A percentile compares a stretch with the other conserved stretches of the same genome.
Evolutionary conservation across 2,113 vertebrate species (phyloP).

Genomic region (Leptodactylus fuscus): DNA sequence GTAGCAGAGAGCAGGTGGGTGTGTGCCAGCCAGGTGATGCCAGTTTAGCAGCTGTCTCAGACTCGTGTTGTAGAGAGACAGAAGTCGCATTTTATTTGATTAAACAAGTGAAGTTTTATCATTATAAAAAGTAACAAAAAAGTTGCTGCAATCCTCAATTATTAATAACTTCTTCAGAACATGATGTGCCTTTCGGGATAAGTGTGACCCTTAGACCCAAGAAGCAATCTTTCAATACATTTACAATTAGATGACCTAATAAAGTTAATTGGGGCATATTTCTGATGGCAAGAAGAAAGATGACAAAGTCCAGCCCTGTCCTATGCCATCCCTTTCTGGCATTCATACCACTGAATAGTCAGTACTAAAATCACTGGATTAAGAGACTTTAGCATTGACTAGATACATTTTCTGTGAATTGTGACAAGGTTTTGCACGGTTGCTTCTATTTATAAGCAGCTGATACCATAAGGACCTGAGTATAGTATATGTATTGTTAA

Average conservation of each 20-base stretch:
- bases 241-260: background rate
- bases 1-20: background rate
- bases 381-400: background rate
- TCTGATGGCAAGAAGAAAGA: background rate
- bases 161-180: background rate
- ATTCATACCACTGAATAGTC: background rate
- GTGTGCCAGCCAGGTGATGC: slow-evolving; percentile 32
- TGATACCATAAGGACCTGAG: too few relatives aligned
- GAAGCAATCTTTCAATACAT: background rate
- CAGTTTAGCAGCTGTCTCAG: background rate
- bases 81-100: too few relatives aligned
- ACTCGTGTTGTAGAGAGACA: too few relatives aligned
- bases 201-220: slow-evolving; percentile 3
- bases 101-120: too few relatives aligned
- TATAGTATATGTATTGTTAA: too few relatives aligned
- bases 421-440: too few relatives aligned
- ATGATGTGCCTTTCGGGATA: background rate
- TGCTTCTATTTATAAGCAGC: too few relatives aligned
- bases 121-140: background rate
- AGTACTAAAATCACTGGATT: background rate
- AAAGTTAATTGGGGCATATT: background rate
- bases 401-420: too few relatives aligned
- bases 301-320: background rate
- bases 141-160: background rate
- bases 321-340: background rate